phyloP scores from a whole-genome alignment of 2,113 vertebrate species.

The Oceanites oceanicus region DNA sequence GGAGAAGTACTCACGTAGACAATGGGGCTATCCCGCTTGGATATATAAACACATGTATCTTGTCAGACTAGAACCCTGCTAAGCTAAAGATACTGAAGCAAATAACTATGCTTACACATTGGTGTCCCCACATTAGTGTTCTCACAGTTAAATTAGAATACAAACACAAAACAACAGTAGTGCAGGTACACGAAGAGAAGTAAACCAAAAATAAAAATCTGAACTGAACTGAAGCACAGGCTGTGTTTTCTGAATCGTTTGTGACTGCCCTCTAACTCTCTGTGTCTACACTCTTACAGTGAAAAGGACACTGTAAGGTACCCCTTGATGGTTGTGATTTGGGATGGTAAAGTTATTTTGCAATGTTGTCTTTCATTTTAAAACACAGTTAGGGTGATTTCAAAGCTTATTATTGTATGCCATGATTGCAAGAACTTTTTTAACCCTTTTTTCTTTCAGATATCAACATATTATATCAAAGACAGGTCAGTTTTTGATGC shows the following conservation, averaged over 20 bases:
- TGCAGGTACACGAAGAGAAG: neutral
- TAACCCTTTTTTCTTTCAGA: neutral
- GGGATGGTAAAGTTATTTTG: neutral
- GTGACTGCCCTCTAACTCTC: neutral
- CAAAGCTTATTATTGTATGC: neutral
- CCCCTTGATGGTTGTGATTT: neutral
- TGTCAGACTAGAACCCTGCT: neutral
- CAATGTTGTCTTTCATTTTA: neutral
- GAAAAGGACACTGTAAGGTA: neutral
- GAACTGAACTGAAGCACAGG: neutral
- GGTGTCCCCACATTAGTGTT: neutral
- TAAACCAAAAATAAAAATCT: neutral
- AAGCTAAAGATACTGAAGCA: neutral
- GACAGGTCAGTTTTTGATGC: neutral
- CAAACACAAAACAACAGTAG: neutral
- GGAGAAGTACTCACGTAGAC: neutral
- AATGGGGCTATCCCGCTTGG: neutral
- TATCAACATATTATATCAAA: neutral
- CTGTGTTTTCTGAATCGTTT: neutral
- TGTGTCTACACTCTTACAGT: too few species aligned
- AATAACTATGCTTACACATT: neutral
- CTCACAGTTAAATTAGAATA: neutral
- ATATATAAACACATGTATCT: neutral
- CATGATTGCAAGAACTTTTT: neutral
- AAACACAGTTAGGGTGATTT: neutral